These are phyloP conservation scores for Gila robusta DNA, from an alignment of 2,797 vertebrate genomes.

Conservation along the genomic window DNA sequence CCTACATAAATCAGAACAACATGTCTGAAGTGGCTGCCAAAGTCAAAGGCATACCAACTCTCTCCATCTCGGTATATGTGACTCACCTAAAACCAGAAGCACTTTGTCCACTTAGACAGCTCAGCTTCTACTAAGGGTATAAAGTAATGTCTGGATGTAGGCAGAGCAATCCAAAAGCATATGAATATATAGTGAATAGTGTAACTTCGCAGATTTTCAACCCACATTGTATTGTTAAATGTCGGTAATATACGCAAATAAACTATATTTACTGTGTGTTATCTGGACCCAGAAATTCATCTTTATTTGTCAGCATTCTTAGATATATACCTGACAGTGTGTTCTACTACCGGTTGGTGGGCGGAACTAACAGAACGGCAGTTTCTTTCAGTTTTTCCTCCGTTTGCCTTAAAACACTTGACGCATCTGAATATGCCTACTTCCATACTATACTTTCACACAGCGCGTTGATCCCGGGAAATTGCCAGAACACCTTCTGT, in stretches of 20 bases:
- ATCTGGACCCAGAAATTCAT: background rate
- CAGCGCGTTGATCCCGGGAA: no score
- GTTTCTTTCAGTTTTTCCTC: no score
- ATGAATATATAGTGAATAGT: background rate
- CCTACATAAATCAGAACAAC: constrained; percentile 48
- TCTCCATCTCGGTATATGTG: background rate
- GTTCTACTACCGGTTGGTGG: no score
- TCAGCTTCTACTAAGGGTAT: background rate
- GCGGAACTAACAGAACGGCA: no score
- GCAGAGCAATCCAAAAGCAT: background rate
- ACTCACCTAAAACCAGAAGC: constrained; percentile 1
- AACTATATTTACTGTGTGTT: background rate
- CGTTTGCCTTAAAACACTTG: no score
- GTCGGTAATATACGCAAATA: background rate
- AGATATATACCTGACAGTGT: no score
- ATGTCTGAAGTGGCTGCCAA: constrained; percentile 49
- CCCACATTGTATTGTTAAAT: background rate
- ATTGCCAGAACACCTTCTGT: no score
- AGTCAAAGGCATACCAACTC: constrained; percentile 5
- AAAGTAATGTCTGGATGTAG: background rate
- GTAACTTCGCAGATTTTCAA: background rate
- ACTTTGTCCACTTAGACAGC: background rate
- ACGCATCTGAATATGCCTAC: no score
- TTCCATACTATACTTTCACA: no score
- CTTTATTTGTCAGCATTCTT: no score